Evolutionary conservation across 1,140 invertebrate genomes (phyloP).

Genomic region (Drosophila elegans): DNA sequence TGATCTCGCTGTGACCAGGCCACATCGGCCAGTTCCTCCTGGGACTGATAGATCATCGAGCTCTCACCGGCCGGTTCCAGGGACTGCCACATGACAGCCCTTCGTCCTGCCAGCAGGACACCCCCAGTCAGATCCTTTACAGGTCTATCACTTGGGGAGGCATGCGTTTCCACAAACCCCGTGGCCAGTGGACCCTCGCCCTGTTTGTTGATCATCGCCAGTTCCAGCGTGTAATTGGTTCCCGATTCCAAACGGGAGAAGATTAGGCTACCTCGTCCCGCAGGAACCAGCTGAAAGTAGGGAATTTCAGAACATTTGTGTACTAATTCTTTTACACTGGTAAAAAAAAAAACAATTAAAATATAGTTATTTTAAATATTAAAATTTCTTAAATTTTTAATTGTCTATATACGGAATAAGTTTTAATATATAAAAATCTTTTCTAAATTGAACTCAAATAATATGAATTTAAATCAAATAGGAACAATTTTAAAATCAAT

Average conservation of each 20-base stretch:
- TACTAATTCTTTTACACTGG: too few species aligned
- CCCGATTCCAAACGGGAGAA: slow-evolving; percentile 91
- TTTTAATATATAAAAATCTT: too few species aligned
- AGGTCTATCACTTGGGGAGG: slow-evolving; percentile 84
- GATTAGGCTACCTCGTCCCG: slow-evolving; percentile 85
- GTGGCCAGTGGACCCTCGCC: slow-evolving; percentile 89
- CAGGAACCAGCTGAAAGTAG: slow-evolving; percentile 33
- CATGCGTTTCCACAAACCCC: slow-evolving; percentile 84
- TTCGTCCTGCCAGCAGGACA: slow-evolving; percentile 88
- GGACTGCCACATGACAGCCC: slow-evolving; percentile 88
- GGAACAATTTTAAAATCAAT: too few species aligned
- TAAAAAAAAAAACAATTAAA: too few species aligned
- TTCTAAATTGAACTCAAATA: too few species aligned
- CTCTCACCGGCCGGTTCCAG: slow-evolving; percentile 88
- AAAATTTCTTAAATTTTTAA: too few species aligned
- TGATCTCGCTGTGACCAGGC: slow-evolving; percentile 90
- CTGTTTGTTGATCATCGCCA: slow-evolving; percentile 92
- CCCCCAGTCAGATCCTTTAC: slow-evolving; percentile 85
- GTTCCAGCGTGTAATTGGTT: slow-evolving; percentile 91
- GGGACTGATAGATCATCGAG: slow-evolving; percentile 40
- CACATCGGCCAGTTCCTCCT: slow-evolving; percentile 86
- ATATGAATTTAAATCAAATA: too few species aligned
- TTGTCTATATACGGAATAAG: too few species aligned
- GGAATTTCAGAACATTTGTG: too few species aligned
- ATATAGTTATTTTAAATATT: too few species aligned